Percentiles rank a stretch among this genome's conserved stretches.
Evolutionary conservation across 2,888 invertebrate genomes (phyloP).

Genomic region (Dicyrtomina minuta): DNA sequence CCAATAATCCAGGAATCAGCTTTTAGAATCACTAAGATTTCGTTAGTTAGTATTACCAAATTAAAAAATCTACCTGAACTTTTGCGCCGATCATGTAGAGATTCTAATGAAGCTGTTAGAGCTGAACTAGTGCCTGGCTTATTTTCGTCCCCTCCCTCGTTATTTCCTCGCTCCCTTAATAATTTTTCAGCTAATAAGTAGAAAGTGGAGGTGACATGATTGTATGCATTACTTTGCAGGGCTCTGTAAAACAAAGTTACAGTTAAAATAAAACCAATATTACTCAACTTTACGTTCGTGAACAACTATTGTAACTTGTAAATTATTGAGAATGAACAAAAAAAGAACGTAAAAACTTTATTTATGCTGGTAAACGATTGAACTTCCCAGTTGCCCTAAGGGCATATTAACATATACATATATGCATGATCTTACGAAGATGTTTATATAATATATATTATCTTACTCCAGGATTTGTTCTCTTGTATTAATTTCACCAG

Average conservation of each 20-base stretch:
- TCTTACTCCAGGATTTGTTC: slow-evolving; percentile 89
- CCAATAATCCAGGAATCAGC: too few species aligned
- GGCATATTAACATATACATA: too few species aligned
- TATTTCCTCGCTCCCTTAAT: slow-evolving; percentile 65
- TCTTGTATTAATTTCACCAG: slow-evolving; percentile 89
- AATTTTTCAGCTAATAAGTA: slow-evolving; percentile 93
- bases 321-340: too few species aligned
- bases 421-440: too few species aligned
- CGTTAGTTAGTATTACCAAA: background rate
- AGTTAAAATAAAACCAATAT: slow-evolving; percentile 13
- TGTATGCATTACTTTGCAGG: slow-evolving; percentile 92
- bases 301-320: too few species aligned
- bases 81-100: slow-evolving; percentile 47
- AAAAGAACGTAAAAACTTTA: too few species aligned
- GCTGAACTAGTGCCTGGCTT: slow-evolving; percentile 54
- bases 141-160: slow-evolving; percentile 19
- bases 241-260: slow-evolving; percentile 66
- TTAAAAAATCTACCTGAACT: slow-evolving; percentile 36
- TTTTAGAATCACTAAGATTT: too few species aligned
- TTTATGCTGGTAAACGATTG: too few species aligned
- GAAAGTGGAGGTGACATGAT: slow-evolving; percentile 97
- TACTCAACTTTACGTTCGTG: too few species aligned
- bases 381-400: too few species aligned
- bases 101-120: slow-evolving; percentile 43
- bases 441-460: too few species aligned